Evolutionary conservation across 2,888 invertebrate species (phyloP).

Genomic region (Phorcus lineatus): DNA sequence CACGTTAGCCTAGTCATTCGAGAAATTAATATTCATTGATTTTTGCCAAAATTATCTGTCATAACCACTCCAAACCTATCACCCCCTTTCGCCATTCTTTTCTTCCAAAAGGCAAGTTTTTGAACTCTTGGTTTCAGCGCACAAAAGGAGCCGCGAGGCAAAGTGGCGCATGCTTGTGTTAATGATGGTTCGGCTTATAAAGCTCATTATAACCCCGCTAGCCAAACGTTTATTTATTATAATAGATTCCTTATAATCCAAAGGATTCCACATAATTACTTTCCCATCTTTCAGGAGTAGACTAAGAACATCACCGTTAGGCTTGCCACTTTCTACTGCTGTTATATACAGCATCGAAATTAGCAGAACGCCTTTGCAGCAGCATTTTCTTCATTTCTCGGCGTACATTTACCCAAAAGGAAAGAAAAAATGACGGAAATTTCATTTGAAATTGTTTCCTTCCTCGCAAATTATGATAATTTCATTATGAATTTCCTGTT

Average conservation of each 20-base stretch:
- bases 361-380: not conserved
- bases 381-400: conserved; percentile 4
- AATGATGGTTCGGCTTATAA: not conserved
- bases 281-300: not conserved
- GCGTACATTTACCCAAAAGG: conserved; percentile 15
- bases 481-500: conserved; percentile 15
- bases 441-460: conserved; percentile 15
- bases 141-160: not conserved
- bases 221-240: conserved; percentile 15
- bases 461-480: conserved; percentile 13
- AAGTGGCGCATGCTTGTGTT: not conserved
- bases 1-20: conserved; percentile 11
- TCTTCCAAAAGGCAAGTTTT: conserved; percentile 13
- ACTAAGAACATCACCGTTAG: not conserved
- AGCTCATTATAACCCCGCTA: not conserved
- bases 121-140: conserved; percentile 3
- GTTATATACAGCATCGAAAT: not conserved
- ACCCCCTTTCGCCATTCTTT: conserved; percentile 1
- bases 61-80: conserved; percentile 13
- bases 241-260: conserved; percentile 7
- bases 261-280: not conserved
- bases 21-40: conserved; percentile 10
- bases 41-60: conserved; percentile 15
- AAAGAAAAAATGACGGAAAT: conserved; percentile 8
- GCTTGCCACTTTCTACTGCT: not conserved